phyloP scores from a whole-genome alignment of 2,113 vertebrate genomes.

The Aramus guarauna region DNA sequence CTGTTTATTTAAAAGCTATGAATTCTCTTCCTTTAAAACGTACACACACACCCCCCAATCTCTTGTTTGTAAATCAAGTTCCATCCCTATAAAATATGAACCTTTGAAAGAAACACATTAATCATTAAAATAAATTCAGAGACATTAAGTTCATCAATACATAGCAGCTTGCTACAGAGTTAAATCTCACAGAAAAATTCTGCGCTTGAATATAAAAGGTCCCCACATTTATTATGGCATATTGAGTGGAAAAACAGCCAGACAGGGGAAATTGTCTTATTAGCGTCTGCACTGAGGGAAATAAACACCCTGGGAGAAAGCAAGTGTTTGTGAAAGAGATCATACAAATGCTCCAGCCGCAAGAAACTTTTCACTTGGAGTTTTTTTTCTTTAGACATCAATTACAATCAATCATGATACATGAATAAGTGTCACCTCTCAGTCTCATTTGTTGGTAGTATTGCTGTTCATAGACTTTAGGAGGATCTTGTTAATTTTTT shows the following conservation, averaged over 20 bases:
- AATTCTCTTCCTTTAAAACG: background rate
- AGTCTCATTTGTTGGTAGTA: background rate
- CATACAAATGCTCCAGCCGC: background rate
- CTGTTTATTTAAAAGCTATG: background rate
- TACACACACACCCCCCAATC: background rate
- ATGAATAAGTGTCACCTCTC: background rate
- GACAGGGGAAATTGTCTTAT: background rate
- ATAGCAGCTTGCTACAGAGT: background rate
- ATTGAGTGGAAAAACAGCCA: background rate
- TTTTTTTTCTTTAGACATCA: background rate
- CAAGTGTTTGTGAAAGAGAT: background rate
- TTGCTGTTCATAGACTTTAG: background rate
- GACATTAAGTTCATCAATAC: background rate
- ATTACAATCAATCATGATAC: background rate
- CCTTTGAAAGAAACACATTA: background rate
- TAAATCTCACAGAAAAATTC: background rate
- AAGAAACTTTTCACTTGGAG: background rate
- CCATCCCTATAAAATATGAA: background rate
- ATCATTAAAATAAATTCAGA: background rate
- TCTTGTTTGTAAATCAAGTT: background rate
- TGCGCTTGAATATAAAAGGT: background rate
- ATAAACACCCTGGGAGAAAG: background rate
- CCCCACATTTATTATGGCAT: background rate
- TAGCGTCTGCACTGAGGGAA: background rate
- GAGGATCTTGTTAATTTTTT: background rate